phyloP scores from a whole-genome alignment of 2,888 invertebrate species.

The Gymnocheta viridis region DNA sequence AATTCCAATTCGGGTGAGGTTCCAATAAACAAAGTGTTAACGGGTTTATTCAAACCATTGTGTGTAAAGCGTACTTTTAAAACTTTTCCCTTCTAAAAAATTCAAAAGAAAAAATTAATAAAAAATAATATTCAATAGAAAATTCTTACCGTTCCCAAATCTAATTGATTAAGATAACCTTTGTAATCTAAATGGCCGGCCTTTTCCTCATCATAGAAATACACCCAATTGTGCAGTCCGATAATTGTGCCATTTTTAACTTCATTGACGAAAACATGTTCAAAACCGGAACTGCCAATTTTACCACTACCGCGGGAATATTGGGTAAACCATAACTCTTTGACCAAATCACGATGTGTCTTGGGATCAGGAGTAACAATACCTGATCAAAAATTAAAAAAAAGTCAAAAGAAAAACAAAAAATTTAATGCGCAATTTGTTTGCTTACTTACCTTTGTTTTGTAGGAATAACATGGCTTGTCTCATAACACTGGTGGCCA shows the following conservation, averaged over 20 bases:
- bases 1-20: slow-evolving; percentile 96
- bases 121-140: not conserved
- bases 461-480: slow-evolving; percentile 84
- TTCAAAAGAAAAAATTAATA: not conserved
- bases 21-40: slow-evolving; percentile 90
- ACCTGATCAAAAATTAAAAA: slow-evolving; percentile 79
- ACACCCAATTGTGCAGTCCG: slow-evolving; percentile 96
- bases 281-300: slow-evolving; percentile 94
- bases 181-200: slow-evolving; percentile 88
- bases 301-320: slow-evolving; percentile 91
- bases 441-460: slow-evolving; percentile 83
- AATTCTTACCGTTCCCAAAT: slow-evolving; percentile 85
- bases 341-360: slow-evolving; percentile 88
- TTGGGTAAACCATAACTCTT: slow-evolving; percentile 90
- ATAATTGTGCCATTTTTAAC: slow-evolving; percentile 89
- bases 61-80: slow-evolving; percentile 88
- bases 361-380: slow-evolving; percentile 85
- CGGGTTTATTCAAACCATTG: slow-evolving; percentile 88
- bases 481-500: slow-evolving; percentile 90
- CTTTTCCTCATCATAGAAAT: slow-evolving; percentile 89
- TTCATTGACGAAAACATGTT: slow-evolving; percentile 95
- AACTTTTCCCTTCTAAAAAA: slow-evolving; percentile 87
- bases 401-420: not conserved
- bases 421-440: not conserved
- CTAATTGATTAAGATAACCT: slow-evolving; percentile 88